Evolutionary conservation across 35 echinoderm and acorn worm species (phyloP), one percentile per base, ranked within the genome.

Genomic region (Nesometra sesokonis): DNA sequence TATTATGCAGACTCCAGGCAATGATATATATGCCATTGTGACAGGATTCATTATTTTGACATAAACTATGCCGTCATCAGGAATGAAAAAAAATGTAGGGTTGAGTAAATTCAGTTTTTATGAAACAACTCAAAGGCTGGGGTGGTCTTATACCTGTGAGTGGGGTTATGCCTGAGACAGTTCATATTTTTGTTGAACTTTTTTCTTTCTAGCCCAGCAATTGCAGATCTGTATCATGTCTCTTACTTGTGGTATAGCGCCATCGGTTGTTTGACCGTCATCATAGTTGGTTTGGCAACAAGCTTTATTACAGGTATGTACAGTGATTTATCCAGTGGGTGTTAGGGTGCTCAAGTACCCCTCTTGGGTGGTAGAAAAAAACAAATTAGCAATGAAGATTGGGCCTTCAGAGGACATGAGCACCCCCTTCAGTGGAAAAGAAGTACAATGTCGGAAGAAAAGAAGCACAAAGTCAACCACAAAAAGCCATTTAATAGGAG

Each of bases 281-380:
- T 93, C 27, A 77, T 93, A 33, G 85, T 93, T 57, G 92, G 92
- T 3, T 29, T 93, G 7, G 11, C 90, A 76, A 78, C 81, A 13
- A 93, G 92, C 77, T 90, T 93, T 32, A 46, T 93, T n/a, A 90
- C 92, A 84, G 88, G 92, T 92, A 92, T 84, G 81, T 5, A 57
- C 15, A 7, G 11, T 30, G 5, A 31, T 31, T 11, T 79, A 8
- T 33, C 11, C 23, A 79, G 4, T 30, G 21, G 9, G 5, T 79
- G 4, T 30, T 79, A 79, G 4, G 21, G 4, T 79, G 11, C 21
- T 31, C 21, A 4, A 30, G 4, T 33, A 79, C 13, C 13, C 13
- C 13, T n/a, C 57, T 13, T 17, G n/a, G 13, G 13, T 17, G n/a
- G n/a, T 13, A 17, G 57, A 13, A 31, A 79, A 33, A 31, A 31